These are phyloP conservation scores for Drosophila elegans DNA, from an alignment of 1,140 invertebrate genomes.

Conservation along the genomic window DNA sequence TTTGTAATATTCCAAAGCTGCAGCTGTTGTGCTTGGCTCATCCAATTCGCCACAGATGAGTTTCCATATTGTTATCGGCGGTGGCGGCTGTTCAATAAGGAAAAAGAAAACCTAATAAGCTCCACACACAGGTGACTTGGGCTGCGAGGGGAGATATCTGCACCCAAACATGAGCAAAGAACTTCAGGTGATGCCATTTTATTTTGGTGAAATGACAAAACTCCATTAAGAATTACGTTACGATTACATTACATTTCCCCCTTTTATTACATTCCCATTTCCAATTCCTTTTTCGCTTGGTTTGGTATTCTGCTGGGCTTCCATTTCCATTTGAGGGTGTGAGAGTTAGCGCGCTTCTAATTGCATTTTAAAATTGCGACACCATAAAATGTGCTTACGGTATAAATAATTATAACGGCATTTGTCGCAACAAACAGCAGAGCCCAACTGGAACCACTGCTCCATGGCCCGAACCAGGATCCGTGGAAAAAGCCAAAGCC, in stretches of 20 bases:
- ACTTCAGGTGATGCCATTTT: conserved; percentile 38
- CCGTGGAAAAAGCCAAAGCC: conserved; percentile 28
- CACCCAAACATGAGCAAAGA: conserved; percentile 3
- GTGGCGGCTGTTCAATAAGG: conserved; percentile 65
- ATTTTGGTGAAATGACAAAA: conserved; percentile 70
- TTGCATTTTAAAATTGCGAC: conserved; percentile 84
- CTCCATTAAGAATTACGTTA: conserved; percentile 68
- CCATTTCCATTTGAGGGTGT: conserved; percentile 36
- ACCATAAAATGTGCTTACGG: conserved; percentile 83
- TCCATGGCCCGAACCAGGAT: conserved; percentile 4
- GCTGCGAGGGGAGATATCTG: neutral
- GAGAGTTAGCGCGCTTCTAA: conserved; percentile 67
- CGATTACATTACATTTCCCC: conserved; percentile 43
- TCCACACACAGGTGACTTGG: conserved; percentile 39
- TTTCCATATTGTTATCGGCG: conserved; percentile 55
- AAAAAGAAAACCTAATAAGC: conserved; percentile 43
- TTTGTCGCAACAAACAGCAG: conserved; percentile 77
- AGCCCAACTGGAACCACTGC: conserved; percentile 28
- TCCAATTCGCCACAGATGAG: conserved; percentile 53
- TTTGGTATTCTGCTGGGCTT: conserved; percentile 41
- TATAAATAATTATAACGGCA: conserved; percentile 83
- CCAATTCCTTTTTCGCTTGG: conserved; percentile 40
- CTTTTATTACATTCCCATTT: conserved; percentile 49
- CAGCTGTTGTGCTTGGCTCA: conserved; percentile 50
- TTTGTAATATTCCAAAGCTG: conserved; percentile 59